Evolutionary conservation across 2,888 invertebrate genomes (phyloP), one percentile per base, ranked within the genome.

Genomic region (Lumbricus terrestris): DNA sequence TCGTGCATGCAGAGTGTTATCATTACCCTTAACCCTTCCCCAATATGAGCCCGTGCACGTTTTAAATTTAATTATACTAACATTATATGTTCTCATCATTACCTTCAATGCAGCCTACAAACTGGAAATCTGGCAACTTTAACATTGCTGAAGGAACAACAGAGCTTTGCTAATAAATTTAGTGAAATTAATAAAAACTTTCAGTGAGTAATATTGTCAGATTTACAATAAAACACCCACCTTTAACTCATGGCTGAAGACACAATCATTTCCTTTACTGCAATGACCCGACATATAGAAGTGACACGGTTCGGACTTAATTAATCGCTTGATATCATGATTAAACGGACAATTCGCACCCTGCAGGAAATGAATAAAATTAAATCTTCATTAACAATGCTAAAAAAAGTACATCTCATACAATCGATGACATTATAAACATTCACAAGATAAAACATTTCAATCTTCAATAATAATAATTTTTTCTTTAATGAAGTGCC

Each of bases 241-340:
- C 85, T 37, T 85, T 88, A 90, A 54, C 90, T 90, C 93, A 93
- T 99, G 99, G 97, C 99, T 97, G 94, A 98, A 99, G 35, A 97
- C 96, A 95, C 99, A 99, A 95, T 98, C 97, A 93, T 98, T 98
- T 93, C 97, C 97, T 95, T 98, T 99, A 90, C 97, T 97, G 95
- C 99, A 99, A 95, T 97, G 97, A 93, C 98, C 98, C 97, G 97
- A 97, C 91, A 98, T n/a, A 89, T 42, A 89, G 37, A 98, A 99
- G 95, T 98, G 99, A 95, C 99, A 99, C 4, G 98, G 95, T 95
- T 99, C 99, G 96, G 97, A 96, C 95, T 98, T 98, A 93, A 97
- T 96, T 0, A 97, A 97, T 88, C 97, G 97, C 90, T 96, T 95
- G 88, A 96, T 97, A 93, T 97, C 97, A 94, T 99, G 98, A 33